phyloP scores from a whole-genome alignment of 1,140 invertebrate species.

The Neotoxoptera formosana region DNA sequence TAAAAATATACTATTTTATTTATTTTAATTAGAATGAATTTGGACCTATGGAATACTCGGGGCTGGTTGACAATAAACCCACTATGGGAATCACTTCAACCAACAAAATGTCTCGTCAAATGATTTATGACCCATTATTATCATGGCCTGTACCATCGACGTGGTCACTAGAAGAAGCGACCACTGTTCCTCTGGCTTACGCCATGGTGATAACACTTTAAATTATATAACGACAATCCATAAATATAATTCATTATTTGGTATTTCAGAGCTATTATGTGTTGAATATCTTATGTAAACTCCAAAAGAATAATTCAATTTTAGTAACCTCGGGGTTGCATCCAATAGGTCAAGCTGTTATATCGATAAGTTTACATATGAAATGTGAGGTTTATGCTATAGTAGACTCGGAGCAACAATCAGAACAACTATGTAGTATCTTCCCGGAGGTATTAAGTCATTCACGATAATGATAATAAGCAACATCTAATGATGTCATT shows the following conservation, averaged over 20 bases:
- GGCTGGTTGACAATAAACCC: not conserved
- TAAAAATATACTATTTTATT: not conserved
- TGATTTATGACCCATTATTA: not conserved
- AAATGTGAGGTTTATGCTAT: not conserved
- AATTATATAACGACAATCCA: not conserved
- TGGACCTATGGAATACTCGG: constrained; percentile 16
- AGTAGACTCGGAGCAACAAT: not conserved
- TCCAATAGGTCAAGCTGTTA: constrained; percentile 28
- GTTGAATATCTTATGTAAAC: not conserved
- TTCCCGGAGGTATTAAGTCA: not conserved
- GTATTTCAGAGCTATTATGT: constrained; percentile 31
- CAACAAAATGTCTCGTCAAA: not conserved
- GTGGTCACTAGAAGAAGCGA: constrained; percentile 70
- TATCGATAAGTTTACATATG: not conserved
- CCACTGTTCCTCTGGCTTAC: constrained; percentile 67
- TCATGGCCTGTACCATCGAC: constrained; percentile 67
- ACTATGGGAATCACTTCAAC: constrained; percentile 18
- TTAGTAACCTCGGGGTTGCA: constrained; percentile 19
- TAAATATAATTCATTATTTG: no score
- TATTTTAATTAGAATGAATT: constrained; percentile 2
- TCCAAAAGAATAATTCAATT: not conserved
- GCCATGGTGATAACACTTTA: constrained; percentile 55
- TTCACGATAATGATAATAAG: not conserved
- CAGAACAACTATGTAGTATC: not conserved
- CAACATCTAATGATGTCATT: not conserved